Evolutionary conservation across 2,888 invertebrate genomes (phyloP).

Genomic region (Drymonia ruficornis): DNA sequence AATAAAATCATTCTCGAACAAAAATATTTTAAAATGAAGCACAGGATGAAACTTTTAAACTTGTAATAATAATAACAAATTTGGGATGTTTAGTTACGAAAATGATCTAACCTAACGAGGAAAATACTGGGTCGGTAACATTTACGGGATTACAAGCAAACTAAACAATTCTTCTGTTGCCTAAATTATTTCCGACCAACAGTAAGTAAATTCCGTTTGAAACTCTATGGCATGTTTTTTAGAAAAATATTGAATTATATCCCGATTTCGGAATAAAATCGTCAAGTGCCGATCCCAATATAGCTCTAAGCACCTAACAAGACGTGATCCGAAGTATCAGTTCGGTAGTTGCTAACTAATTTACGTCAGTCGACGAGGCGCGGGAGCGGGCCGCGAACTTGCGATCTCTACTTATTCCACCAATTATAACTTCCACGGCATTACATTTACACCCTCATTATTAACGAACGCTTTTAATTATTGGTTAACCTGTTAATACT

Average conservation of each 20-base stretch:
- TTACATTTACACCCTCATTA: conserved; percentile 44
- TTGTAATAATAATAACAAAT: too few species aligned
- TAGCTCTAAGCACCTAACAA: conserved; percentile 53
- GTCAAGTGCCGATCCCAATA: conserved; percentile 20
- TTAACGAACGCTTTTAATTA: conserved; percentile 36
- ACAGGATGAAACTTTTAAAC: too few species aligned
- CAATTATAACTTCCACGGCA: conserved; percentile 71
- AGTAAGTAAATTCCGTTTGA: too few species aligned
- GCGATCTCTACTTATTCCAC: conserved; percentile 65
- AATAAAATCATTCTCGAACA: background rate
- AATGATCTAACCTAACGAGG: too few species aligned
- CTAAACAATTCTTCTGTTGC: too few species aligned
- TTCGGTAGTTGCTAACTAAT: conserved; percentile 71
- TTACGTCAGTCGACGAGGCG: conserved; percentile 56
- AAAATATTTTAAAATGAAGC: too few species aligned
- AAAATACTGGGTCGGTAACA: too few species aligned
- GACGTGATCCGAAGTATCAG: conserved; percentile 65
- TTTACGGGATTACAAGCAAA: too few species aligned
- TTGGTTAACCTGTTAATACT: conserved; percentile 30
- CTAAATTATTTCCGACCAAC: too few species aligned
- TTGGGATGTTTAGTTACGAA: too few species aligned
- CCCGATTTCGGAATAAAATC: conserved; percentile 17
- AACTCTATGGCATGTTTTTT: too few species aligned
- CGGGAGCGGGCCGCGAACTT: conserved; percentile 53
- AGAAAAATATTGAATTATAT: too few species aligned